phyloP scores from a whole-genome alignment of 2,113 vertebrate species.

The Sakesphorus luctuosus region DNA sequence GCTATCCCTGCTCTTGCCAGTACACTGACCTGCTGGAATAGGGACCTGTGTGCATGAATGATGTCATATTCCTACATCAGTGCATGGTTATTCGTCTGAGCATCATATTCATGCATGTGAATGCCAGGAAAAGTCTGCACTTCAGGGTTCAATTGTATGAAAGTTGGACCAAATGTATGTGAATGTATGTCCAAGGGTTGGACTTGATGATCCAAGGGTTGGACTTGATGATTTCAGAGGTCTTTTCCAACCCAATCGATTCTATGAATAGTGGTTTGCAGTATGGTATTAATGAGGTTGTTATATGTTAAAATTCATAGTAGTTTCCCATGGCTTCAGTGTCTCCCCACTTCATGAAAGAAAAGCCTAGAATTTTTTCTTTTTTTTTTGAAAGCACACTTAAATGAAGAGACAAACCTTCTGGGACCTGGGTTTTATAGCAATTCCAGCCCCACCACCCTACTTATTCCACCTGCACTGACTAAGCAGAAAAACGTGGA shows the following conservation, averaged over 20 bases:
- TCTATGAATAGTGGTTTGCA: not conserved
- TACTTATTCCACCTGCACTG: not conserved
- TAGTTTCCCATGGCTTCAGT: not conserved
- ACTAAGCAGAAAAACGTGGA: not conserved
- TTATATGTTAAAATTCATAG: not conserved
- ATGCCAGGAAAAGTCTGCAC: not conserved
- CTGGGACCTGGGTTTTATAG: not conserved
- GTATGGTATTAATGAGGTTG: not conserved
- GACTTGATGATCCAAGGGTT: no score
- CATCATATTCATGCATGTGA: accelerated
- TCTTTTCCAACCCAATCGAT: no score
- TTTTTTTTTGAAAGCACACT: not conserved
- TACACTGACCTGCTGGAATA: not conserved
- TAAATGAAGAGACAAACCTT: not conserved
- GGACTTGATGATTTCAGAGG: no score
- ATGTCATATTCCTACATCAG: accelerated
- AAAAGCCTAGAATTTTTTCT: not conserved
- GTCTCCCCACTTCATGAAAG: not conserved
- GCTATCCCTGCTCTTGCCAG: not conserved
- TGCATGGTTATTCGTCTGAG: not conserved
- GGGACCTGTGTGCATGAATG: not conserved
- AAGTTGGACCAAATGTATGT: not conserved
- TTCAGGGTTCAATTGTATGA: not conserved
- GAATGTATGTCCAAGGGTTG: no score
- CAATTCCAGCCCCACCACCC: not conserved